A percentile compares a stretch with the other conserved stretches of the same genome.
Evolutionary conservation across 2,797 vertebrate species (phyloP).

Genomic region (Dendrocincla tyrannina): DNA sequence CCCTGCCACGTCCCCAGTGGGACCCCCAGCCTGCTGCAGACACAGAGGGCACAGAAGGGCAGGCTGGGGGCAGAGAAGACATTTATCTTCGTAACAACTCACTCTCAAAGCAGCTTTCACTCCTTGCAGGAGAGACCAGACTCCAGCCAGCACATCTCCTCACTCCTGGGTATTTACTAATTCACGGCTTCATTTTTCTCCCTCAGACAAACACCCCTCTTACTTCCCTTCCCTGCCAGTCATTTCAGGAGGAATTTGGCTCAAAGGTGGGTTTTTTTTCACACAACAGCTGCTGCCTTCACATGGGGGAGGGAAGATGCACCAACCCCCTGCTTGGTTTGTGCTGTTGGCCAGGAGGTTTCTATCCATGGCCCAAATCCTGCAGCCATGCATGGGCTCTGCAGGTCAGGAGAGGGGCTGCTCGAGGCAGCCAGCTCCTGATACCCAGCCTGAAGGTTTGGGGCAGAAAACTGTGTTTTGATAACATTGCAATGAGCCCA

Average conservation of each 20-base stretch:
- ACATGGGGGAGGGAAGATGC: neutral
- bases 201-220: neutral
- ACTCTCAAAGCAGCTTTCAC: neutral
- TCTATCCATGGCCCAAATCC: neutral
- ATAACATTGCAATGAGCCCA: neutral
- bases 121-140: neutral
- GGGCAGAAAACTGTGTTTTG: neutral
- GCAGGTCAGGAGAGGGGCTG: neutral
- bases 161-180: neutral
- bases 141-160: neutral
- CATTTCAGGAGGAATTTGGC: neutral
- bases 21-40: neutral
- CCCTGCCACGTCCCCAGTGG: neutral
- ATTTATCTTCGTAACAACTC: neutral
- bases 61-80: neutral
- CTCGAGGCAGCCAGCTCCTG: neutral
- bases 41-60: neutral
- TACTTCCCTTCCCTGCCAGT: neutral
- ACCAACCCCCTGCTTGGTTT: neutral
- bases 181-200: neutral
- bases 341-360: neutral
- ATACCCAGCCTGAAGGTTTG: neutral
- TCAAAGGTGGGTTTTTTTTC: neutral
- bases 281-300: slow-evolving; percentile 28
- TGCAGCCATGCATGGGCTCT: neutral